Conservation (phyloP, 2,113 vertebrate species). For the Vicugna pacos region DNA sequence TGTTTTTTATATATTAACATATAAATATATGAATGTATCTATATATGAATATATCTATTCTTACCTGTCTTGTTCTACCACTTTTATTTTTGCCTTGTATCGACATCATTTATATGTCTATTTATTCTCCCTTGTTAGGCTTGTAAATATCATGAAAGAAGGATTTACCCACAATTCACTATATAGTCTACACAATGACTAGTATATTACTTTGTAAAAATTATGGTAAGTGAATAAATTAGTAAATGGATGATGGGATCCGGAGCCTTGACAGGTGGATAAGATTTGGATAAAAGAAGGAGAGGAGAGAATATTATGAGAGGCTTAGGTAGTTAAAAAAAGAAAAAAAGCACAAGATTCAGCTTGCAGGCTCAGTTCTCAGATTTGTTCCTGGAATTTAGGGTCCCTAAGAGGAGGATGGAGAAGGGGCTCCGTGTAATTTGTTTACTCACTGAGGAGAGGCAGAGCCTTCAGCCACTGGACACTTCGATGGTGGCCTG, state of each 20-base stretch:
- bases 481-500: neutral
- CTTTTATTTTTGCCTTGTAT: neutral
- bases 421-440: neutral
- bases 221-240: neutral
- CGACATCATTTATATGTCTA: neutral
- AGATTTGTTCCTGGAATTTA: neutral
- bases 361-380: neutral
- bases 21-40: neutral
- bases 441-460: neutral
- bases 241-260: neutral
- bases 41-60: neutral
- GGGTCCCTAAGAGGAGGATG: neutral
- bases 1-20: neutral
- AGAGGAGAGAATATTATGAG: neutral
- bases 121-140: neutral
- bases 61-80: neutral
- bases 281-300: neutral
- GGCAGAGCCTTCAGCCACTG: neutral
- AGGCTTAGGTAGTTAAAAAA: neutral
- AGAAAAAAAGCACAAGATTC: neutral
- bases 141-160: constrained; percentile 9
- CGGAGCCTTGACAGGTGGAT: neutral
- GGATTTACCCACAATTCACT: neutral
- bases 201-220: neutral
- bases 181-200: neutral